A percentile compares a stretch with the other conserved stretches of the same genome.
Conservation (phyloP, 2,113 vertebrate genomes). For the Myotis davidii region DNA sequence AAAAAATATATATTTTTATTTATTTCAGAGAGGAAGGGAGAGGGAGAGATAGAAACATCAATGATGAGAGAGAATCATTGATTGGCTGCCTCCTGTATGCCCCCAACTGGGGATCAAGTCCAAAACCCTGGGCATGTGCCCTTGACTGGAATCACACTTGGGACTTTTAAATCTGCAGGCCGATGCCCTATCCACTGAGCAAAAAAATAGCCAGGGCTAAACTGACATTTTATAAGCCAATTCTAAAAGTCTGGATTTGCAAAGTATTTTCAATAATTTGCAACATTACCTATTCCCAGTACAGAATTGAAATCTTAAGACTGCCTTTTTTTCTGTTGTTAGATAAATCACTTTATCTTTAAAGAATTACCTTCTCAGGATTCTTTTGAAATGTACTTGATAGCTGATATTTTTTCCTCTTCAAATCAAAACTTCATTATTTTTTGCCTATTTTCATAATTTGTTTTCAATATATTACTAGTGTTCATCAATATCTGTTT, state of each 20-base stretch:
- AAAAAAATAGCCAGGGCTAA: background rate
- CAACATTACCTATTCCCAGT: background rate
- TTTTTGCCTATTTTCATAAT: background rate
- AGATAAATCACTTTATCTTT: background rate
- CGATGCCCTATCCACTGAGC: no score
- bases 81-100: no score
- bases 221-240: background rate
- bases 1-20: no score
- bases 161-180: no score
- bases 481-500: background rate
- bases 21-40: no score
- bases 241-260: background rate
- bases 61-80: no score
- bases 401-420: background rate
- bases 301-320: background rate
- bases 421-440: background rate
- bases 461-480: background rate
- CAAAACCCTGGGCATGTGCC: no score
- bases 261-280: background rate
- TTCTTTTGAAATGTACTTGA: background rate
- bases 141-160: no score
- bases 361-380: background rate
- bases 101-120: no score
- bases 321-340: background rate
- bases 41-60: no score